Evolutionary conservation across 2,888 invertebrate species (phyloP).

Genomic region (Myopa tessellatipennis): DNA sequence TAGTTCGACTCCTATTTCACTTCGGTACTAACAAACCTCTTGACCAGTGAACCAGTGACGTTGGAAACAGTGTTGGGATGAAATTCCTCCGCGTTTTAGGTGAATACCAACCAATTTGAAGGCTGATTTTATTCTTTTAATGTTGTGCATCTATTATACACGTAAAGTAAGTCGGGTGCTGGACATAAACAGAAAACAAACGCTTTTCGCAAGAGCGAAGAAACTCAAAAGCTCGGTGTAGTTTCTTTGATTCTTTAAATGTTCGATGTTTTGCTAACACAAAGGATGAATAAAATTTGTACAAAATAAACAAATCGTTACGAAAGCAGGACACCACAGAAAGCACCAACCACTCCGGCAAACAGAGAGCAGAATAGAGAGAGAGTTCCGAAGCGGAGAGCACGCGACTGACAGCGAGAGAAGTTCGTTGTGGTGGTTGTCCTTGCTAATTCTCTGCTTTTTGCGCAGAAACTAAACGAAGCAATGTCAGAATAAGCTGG

Average conservation of each 20-base stretch:
- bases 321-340: background rate
- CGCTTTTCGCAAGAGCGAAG: background rate
- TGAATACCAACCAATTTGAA: slow-evolving; percentile 54
- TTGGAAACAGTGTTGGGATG: background rate
- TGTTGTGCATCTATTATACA: slow-evolving; percentile 64
- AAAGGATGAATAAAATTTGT: slow-evolving; percentile 39
- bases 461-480: slow-evolving; percentile 25
- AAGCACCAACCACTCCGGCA: background rate
- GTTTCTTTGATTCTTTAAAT: slow-evolving; percentile 2
- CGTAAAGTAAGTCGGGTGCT: background rate
- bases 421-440: slow-evolving; percentile 19
- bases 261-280: slow-evolving; percentile 13
- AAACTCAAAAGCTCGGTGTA: background rate
- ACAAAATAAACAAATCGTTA: slow-evolving; percentile 40
- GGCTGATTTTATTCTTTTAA: slow-evolving; percentile 67
- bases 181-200: too few relatives aligned
- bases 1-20: too few relatives aligned
- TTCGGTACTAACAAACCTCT: too few relatives aligned
- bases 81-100: background rate
- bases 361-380: background rate
- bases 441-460: slow-evolving; percentile 12
- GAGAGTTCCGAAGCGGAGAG: background rate
- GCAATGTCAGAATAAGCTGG: background rate
- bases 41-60: background rate
- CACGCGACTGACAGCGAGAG: background rate